A percentile compares a stretch with the other conserved stretches of the same genome.
These are phyloP conservation scores for Conomelus anceps DNA, from an alignment of 2,888 invertebrate genomes.

Conservation along the genomic window DNA sequence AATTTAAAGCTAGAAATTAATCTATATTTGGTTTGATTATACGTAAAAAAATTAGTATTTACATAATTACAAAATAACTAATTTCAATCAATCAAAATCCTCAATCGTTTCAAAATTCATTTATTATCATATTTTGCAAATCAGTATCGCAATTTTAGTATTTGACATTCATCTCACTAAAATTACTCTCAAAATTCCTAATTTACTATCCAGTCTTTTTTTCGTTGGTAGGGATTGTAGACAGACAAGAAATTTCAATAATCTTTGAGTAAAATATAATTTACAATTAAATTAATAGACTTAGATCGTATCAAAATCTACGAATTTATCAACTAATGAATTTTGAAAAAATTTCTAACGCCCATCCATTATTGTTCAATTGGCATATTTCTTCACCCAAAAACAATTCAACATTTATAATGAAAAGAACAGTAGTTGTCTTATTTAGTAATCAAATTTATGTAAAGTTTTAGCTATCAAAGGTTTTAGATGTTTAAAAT, in stretches of 20 bases:
- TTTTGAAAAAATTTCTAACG: too few relatives aligned
- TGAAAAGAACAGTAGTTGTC: too few relatives aligned
- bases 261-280: neutral
- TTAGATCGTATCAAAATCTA: neutral
- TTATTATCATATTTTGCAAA: neutral
- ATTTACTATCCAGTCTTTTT: neutral
- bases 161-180: neutral
- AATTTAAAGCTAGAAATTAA: neutral
- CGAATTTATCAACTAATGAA: too few relatives aligned
- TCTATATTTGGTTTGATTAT: neutral
- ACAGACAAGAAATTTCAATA: neutral
- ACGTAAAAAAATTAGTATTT: neutral
- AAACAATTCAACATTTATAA: too few relatives aligned
- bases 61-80: neutral
- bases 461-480: too few relatives aligned
- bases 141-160: too few relatives aligned
- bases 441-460: too few relatives aligned
- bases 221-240: neutral
- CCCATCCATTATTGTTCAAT: too few relatives aligned
- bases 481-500: too few relatives aligned
- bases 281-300: neutral
- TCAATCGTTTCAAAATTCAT: neutral
- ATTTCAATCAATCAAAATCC: neutral
- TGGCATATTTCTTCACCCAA: too few relatives aligned
- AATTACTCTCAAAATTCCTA: neutral